Conservation (phyloP, 2,888 invertebrate genomes). For the Carterocephalus palaemon region DNA sequence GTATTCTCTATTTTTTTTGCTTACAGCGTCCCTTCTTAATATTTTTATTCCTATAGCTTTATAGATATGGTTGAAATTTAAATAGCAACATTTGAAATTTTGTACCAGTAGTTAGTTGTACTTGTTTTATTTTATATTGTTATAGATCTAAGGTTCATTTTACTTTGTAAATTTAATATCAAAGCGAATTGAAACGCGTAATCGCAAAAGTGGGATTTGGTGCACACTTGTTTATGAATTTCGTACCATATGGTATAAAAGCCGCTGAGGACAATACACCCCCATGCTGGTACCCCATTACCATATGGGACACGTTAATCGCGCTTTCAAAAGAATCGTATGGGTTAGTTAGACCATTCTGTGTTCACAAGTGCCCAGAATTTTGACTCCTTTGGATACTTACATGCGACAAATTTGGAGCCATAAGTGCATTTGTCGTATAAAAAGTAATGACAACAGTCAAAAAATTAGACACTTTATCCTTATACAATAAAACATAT, state of each 20-base stretch:
- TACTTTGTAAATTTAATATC: slow-evolving; percentile 23
- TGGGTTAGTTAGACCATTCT: slow-evolving; percentile 35
- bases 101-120: neutral
- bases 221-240: slow-evolving; percentile 74
- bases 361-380: slow-evolving; percentile 11
- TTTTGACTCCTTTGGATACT: neutral
- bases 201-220: slow-evolving; percentile 60
- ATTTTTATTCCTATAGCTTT: slow-evolving; percentile 5
- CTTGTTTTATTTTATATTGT: slow-evolving; percentile 7
- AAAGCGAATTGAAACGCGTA: slow-evolving; percentile 45
- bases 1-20: slow-evolving; percentile 44
- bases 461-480: too few relatives aligned
- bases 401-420: too few relatives aligned
- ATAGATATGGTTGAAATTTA: neutral
- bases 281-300: slow-evolving; percentile 61
- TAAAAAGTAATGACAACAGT: too few relatives aligned
- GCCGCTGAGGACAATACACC: slow-evolving; percentile 71
- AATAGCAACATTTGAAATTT: neutral
- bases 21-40: slow-evolving; percentile 13
- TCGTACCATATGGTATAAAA: slow-evolving; percentile 76
- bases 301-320: slow-evolving; percentile 77
- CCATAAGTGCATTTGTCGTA: too few relatives aligned
- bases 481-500: too few relatives aligned
- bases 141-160: slow-evolving; percentile 34
- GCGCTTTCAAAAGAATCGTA: slow-evolving; percentile 70